These are phyloP conservation scores for Scaptomyza flava DNA, from an alignment of 2,888 invertebrate species.

Conservation along the genomic window DNA sequence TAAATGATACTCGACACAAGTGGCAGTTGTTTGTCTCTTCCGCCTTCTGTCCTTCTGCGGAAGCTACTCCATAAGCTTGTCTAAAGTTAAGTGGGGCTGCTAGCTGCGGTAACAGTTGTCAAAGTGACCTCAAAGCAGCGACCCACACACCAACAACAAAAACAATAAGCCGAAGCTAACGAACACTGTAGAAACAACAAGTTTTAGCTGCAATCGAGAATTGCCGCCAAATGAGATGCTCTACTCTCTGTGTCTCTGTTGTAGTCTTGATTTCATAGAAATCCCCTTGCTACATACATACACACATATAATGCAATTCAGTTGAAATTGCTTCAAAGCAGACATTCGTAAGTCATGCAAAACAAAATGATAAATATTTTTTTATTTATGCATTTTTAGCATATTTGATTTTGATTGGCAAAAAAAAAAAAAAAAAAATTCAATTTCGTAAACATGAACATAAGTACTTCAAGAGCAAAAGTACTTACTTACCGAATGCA, in stretches of 20 bases:
- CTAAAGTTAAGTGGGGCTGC: conserved; percentile 67
- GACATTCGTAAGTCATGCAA: conserved; percentile 2
- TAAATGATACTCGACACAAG: conserved; percentile 78
- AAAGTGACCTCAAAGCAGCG: conserved; percentile 77
- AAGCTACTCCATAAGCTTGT: conserved; percentile 56
- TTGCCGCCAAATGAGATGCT: conserved; percentile 15
- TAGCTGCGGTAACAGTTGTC: conserved; percentile 75
- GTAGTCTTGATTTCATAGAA: conserved; percentile 1
- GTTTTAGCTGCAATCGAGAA: conserved; percentile 10
- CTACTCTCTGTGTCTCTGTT: neutral
- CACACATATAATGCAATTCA: conserved; percentile 5
- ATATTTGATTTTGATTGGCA: neutral
- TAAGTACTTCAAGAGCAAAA: neutral
- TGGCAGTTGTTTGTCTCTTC: conserved; percentile 65
- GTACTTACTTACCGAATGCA: neutral
- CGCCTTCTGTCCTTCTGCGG: neutral
- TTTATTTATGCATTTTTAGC: conserved; percentile 7
- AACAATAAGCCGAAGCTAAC: conserved; percentile 14
- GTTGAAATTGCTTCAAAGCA: conserved; percentile 1
- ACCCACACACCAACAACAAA: conserved; percentile 42
- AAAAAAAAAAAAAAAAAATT: neutral
- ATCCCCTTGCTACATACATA: conserved; percentile 6
- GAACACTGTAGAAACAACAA: neutral
- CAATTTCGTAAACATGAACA: neutral
- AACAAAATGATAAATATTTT: conserved; percentile 1